These are phyloP conservation scores for Ornithoptera alexandrae DNA, from an alignment of 2,888 invertebrate genomes.

Conservation along the genomic window DNA sequence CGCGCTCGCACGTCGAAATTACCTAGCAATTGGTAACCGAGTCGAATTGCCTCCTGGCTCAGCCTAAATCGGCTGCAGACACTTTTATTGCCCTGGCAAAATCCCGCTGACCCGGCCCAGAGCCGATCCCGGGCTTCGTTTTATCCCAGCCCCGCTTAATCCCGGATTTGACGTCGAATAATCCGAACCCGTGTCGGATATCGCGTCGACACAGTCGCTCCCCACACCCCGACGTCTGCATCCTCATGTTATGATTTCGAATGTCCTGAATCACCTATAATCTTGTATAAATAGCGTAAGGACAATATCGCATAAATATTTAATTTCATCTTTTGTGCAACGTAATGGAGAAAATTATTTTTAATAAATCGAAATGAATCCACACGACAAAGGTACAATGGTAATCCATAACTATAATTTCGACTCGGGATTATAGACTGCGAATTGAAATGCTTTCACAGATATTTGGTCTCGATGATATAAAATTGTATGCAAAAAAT, in stretches of 20 bases:
- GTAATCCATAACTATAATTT: constrained; percentile 70
- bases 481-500: constrained; percentile 78
- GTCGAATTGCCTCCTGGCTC: constrained; percentile 75
- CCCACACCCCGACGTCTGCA: constrained; percentile 50
- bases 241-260: constrained; percentile 66
- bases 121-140: constrained; percentile 66
- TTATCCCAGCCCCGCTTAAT: constrained; percentile 76
- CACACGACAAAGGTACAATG: constrained; percentile 66
- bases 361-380: constrained; percentile 67
- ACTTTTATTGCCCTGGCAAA: constrained; percentile 79
- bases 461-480: constrained; percentile 74
- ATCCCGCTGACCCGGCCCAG: constrained; percentile 75
- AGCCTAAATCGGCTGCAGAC: constrained; percentile 80
- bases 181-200: constrained; percentile 84
- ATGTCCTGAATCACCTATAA: constrained; percentile 57
- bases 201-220: constrained; percentile 80
- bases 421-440: constrained; percentile 66
- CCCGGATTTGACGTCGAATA: constrained; percentile 81
- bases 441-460: constrained; percentile 61
- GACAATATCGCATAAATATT: constrained; percentile 51
- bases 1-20: constrained; percentile 75
- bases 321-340: constrained; percentile 47
- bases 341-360: constrained; percentile 49
- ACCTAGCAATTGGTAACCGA: constrained; percentile 78
- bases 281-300: constrained; percentile 42